These are phyloP conservation scores for Pyrocoelia pectoralis DNA, from an alignment of 2,888 invertebrate genomes.

Conservation along the genomic window DNA sequence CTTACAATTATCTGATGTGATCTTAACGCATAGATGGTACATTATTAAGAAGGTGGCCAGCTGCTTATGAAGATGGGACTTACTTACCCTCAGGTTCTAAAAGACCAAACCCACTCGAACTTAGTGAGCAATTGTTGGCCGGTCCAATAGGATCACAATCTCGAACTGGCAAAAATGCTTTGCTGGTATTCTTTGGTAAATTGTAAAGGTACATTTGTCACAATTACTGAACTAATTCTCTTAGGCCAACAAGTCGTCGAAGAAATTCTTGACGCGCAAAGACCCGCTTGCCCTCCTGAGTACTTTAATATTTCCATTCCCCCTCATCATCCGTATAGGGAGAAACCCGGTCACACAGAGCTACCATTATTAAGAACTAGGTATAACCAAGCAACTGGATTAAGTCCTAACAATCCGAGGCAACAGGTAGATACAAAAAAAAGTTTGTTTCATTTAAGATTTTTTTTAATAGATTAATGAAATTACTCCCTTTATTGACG, in stretches of 20 bases:
- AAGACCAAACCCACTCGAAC: constrained; percentile 63
- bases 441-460: not conserved
- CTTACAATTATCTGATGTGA: not conserved
- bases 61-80: constrained; percentile 66
- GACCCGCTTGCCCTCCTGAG: constrained; percentile 68
- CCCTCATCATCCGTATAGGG: constrained; percentile 55
- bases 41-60: constrained; percentile 63
- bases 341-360: constrained; percentile 49
- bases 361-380: constrained; percentile 65
- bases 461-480: constrained; percentile 62
- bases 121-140: constrained; percentile 62
- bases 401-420: constrained; percentile 66
- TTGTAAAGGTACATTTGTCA: not conserved
- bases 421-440: constrained; percentile 62
- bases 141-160: constrained; percentile 59
- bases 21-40: constrained; percentile 65
- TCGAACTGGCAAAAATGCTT: constrained; percentile 63
- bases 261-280: constrained; percentile 68
- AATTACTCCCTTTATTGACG: constrained; percentile 69
- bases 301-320: constrained; percentile 67
- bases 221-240: not conserved
- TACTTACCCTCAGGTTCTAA: constrained; percentile 62
- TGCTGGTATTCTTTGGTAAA: constrained; percentile 67
- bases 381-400: constrained; percentile 64
- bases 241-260: constrained; percentile 69